These are phyloP conservation scores for Brenthis ino DNA, from an alignment of 2,888 invertebrate genomes.

Conservation along the genomic window DNA sequence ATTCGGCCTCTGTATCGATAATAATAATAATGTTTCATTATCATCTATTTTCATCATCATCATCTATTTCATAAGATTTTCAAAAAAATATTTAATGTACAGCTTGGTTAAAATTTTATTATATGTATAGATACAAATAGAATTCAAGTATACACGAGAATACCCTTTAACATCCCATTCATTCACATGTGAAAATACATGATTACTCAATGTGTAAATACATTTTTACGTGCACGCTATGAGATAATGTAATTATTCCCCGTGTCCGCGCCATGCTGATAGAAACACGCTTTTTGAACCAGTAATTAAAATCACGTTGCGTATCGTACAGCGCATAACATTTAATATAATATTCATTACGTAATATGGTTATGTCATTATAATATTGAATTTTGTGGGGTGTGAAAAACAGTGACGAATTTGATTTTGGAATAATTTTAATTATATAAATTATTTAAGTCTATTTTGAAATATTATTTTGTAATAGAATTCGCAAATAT, in stretches of 20 bases:
- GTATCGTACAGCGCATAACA: constrained; percentile 38
- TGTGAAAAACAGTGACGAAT: constrained; percentile 30
- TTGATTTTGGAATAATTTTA: constrained; percentile 29
- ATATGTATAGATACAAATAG: too few relatives aligned
- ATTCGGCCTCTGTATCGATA: too few relatives aligned
- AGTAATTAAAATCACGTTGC: constrained; percentile 48
- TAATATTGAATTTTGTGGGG: constrained; percentile 39
- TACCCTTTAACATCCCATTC: background rate
- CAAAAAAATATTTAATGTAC: too few relatives aligned
- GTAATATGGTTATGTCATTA: constrained; percentile 38
- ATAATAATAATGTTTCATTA: too few relatives aligned
- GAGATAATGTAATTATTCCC: constrained; percentile 67
- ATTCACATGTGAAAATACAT: constrained; percentile 58
- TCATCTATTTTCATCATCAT: too few relatives aligned
- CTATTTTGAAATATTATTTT: background rate
- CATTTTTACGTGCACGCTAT: constrained; percentile 50
- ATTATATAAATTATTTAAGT: constrained; percentile 20
- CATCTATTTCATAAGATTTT: too few relatives aligned
- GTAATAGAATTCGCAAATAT: background rate
- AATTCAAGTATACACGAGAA: too few relatives aligned
- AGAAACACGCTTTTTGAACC: constrained; percentile 42
- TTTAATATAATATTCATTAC: constrained; percentile 39
- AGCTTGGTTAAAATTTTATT: too few relatives aligned
- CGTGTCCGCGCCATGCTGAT: constrained; percentile 46
- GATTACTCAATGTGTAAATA: constrained; percentile 48